phyloP scores from a whole-genome alignment of 2,888 invertebrate genomes.

The Synergus gifuensis region DNA sequence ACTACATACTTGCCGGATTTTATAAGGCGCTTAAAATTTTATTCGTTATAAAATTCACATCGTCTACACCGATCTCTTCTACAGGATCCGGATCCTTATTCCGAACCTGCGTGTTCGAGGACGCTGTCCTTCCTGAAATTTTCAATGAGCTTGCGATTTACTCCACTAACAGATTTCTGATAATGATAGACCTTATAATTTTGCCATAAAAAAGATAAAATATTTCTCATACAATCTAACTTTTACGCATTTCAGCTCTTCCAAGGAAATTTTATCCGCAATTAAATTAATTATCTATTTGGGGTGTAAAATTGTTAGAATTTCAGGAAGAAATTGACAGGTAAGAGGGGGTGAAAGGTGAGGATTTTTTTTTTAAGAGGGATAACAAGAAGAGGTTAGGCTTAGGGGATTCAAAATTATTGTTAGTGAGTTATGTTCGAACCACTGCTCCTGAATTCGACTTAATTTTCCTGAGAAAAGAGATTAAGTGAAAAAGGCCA shows the following conservation, averaged over 20 bases:
- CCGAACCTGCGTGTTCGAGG: slow-evolving; percentile 23
- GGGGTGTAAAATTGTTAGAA: not conserved
- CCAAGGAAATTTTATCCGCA: not conserved
- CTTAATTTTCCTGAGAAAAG: slow-evolving; percentile 68
- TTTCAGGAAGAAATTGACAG: slow-evolving; percentile 41
- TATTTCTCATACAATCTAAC: not conserved
- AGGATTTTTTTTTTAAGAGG: slow-evolving; percentile 17
- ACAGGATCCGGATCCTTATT: not conserved
- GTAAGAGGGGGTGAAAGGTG: slow-evolving; percentile 41
- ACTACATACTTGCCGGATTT: slow-evolving; percentile 69
- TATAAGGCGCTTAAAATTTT: slow-evolving; percentile 73
- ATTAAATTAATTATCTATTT: not conserved
- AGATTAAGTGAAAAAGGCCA: slow-evolving; percentile 66
- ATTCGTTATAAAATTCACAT: slow-evolving; percentile 71
- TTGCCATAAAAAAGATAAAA: not conserved
- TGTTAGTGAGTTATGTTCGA: slow-evolving; percentile 67
- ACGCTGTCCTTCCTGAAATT: slow-evolving; percentile 28
- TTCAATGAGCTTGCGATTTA: slow-evolving; percentile 23
- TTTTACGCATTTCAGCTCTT: too few species aligned
- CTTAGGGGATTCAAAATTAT: slow-evolving; percentile 56
- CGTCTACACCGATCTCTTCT: slow-evolving; percentile 47
- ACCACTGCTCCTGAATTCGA: slow-evolving; percentile 65
- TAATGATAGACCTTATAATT: not conserved
- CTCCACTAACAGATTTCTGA: not conserved
- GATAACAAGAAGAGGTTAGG: slow-evolving; percentile 46